Base-by-base conservation (phyloP, 1,140 invertebrate genomes). In the Caenorhabditis brenneri region DNA sequence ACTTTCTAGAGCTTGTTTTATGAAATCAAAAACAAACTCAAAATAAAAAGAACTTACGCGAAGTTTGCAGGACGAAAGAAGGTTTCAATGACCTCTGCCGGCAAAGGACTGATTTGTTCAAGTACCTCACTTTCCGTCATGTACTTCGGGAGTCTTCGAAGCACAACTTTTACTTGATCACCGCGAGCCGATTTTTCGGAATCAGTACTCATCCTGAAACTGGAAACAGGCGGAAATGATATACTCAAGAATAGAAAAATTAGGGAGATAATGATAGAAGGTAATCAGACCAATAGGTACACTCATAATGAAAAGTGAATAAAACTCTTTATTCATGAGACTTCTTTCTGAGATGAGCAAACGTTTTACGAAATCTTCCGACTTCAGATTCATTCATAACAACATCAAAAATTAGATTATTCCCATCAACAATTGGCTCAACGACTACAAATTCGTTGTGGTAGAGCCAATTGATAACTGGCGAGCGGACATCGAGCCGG, bases 331-430 rank as follows among this genome's bases (percentile, higher is more conserved):
- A 55, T 55, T 55, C 53, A 29, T 82, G 48, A 69, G 24, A n/a
- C 19, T 55, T 74, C 22, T 46, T 74, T 46, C n/a, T 74, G 2
- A 74, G 10, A 42, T 74, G 65, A 46, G 36, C 65, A 42, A 74
- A 74, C n/a, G 42, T 74, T 15, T 74, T 74, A 2, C 65, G 65
- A 15, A 74, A 74, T 74, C 36, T 19, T 22, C 65, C 65, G 9
- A 74, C 46, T 42, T 74, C 65, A 1, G 65, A 74, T 46, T 74
- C 65, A n/a, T 46, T 74, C 65, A 74, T 74, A 22, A 74, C 65
- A 22, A 74, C 65, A 24, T 74, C 65, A 46, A 74, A 74, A 1
- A 42, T 74, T 19, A 74, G 24, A 24, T 27, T 33, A 42, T 74
- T 74, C 0, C 79, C 79, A 58, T 80, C 79, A 16, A 19, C 24